These are phyloP conservation scores for Cecropterus lyciades DNA, from an alignment of 1,140 invertebrate genomes.

Conservation along the genomic window DNA sequence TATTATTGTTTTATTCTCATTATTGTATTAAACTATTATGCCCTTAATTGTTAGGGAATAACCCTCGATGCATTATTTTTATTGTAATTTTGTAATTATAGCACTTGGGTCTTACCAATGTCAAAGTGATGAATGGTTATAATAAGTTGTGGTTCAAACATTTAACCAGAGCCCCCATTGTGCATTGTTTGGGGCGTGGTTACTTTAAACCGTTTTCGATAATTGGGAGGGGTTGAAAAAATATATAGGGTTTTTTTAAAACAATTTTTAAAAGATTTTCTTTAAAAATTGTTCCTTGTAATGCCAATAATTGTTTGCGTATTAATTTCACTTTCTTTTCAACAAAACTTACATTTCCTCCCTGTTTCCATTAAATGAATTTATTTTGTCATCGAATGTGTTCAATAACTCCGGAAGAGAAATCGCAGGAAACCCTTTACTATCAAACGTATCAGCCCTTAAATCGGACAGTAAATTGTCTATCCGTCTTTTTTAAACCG, in stretches of 20 bases:
- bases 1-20: constrained; percentile 55
- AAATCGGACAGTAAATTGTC: background rate
- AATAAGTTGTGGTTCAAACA: constrained; percentile 49
- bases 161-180: constrained; percentile 44
- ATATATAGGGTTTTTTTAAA: too few species aligned
- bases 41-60: constrained; percentile 58
- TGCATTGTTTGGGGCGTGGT: constrained; percentile 53
- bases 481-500: too few species aligned
- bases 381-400: too few species aligned
- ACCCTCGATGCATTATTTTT: constrained; percentile 40
- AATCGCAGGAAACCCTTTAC: constrained; percentile 2
- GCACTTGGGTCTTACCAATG: constrained; percentile 3
- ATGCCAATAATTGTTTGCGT: too few species aligned
- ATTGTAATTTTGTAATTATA: constrained; percentile 31
- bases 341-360: background rate
- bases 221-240: constrained; percentile 24
- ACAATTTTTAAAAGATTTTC: too few species aligned
- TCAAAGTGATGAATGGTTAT: constrained; percentile 26
- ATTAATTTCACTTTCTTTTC: background rate
- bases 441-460: background rate
- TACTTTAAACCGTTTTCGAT: constrained; percentile 47
- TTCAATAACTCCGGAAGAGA: constrained; percentile 11
- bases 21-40: constrained; percentile 49
- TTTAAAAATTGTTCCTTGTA: too few species aligned
- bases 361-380: background rate